These are phyloP conservation scores for Heliconius charithonia DNA, from an alignment of 2,888 invertebrate genomes.

Conservation along the genomic window DNA sequence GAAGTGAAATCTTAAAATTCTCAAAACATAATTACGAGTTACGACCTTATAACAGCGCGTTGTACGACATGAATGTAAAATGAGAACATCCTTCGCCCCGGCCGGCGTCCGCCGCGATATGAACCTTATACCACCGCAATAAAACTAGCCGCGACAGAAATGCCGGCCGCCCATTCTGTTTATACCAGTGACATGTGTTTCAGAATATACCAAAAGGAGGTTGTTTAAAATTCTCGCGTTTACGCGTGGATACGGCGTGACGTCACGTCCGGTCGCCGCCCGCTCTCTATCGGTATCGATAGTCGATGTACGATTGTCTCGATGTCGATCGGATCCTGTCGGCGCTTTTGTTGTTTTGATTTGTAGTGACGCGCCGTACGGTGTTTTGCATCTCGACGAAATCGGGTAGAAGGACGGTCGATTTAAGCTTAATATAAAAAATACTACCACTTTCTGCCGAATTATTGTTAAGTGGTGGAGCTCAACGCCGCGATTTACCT, in stretches of 20 bases:
- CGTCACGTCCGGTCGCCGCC: constrained; percentile 76
- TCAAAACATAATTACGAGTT: constrained; percentile 65
- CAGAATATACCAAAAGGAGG: constrained; percentile 74
- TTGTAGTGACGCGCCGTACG: constrained; percentile 68
- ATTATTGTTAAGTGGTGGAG: too few species aligned
- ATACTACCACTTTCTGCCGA: too few species aligned
- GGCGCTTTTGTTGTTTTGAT: constrained; percentile 77
- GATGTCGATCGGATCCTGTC: constrained; percentile 78
- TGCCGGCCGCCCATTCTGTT: constrained; percentile 52
- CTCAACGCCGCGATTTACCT: too few species aligned
- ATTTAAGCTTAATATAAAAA: constrained; percentile 2
- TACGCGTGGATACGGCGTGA: constrained; percentile 71
- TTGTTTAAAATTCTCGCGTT: constrained; percentile 82
- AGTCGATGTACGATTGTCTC: constrained; percentile 66
- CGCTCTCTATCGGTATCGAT: constrained; percentile 62
- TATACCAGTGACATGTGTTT: constrained; percentile 73
- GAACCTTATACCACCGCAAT: constrained; percentile 59
- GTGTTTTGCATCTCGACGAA: constrained; percentile 62
- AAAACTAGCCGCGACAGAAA: constrained; percentile 55
- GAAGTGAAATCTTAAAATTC: constrained; percentile 58
- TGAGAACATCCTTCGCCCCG: constrained; percentile 52
- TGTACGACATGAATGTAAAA: constrained; percentile 75
- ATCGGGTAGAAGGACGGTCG: constrained; percentile 35
- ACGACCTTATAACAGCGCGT: constrained; percentile 69
- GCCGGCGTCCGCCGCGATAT: constrained; percentile 46